These are phyloP conservation scores for Drosophila ustulata DNA, from an alignment of 2,888 invertebrate genomes.

Conservation along the genomic window DNA sequence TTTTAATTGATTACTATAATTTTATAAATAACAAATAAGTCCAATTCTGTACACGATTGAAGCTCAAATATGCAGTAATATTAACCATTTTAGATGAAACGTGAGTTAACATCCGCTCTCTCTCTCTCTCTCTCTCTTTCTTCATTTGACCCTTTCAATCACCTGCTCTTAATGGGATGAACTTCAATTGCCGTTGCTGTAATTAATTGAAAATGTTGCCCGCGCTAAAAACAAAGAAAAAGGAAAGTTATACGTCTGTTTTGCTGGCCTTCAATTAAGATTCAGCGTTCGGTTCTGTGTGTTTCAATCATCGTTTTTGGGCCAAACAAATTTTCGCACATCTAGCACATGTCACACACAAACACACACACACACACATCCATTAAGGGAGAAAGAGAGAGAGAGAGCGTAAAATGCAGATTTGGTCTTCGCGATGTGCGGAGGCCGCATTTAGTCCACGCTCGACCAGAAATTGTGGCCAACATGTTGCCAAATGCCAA, in stretches of 20 bases:
- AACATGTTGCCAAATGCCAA: slow-evolving; percentile 66
- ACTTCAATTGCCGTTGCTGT: slow-evolving; percentile 1
- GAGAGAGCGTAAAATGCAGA: slow-evolving; percentile 39
- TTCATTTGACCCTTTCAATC: background rate
- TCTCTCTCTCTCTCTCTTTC: too few species aligned
- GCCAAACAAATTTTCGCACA: slow-evolving; percentile 61
- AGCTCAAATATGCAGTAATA: too few species aligned
- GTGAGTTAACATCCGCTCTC: too few species aligned
- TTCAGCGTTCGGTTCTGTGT: slow-evolving; percentile 38
- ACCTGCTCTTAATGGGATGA: slow-evolving; percentile 1
- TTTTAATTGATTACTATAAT: too few species aligned
- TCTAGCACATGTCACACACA: slow-evolving; percentile 31
- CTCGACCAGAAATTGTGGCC: slow-evolving; percentile 54
- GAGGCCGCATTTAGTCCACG: slow-evolving; percentile 34
- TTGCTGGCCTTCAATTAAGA: slow-evolving; percentile 61
- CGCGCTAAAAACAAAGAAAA: background rate
- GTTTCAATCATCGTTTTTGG: slow-evolving; percentile 61
- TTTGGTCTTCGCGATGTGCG: slow-evolving; percentile 24
- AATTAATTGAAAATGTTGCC: slow-evolving; percentile 8
- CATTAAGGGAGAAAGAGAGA: background rate
- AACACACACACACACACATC: background rate
- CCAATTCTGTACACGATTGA: too few species aligned
- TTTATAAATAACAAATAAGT: too few species aligned
- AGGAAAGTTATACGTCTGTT: slow-evolving; percentile 2
- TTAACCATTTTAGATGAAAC: too few species aligned